These are phyloP conservation scores for Adelges cooleyi DNA, from an alignment of 1,140 invertebrate species.

Conservation along the genomic window DNA sequence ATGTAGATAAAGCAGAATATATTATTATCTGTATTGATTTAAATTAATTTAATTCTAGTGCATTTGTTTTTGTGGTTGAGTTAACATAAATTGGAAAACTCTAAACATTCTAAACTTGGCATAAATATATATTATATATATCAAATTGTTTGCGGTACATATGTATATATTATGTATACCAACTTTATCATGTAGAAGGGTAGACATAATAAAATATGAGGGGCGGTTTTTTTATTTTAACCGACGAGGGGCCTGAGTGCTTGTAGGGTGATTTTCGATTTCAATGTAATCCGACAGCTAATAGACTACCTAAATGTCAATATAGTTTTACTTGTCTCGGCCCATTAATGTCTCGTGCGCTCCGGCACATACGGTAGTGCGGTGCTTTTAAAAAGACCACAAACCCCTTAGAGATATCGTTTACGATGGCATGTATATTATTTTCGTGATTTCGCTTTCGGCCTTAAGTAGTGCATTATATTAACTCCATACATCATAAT, in stretches of 20 bases:
- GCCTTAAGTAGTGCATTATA: no score
- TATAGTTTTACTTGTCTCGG: constrained; percentile 31
- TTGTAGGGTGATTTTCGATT: constrained; percentile 35
- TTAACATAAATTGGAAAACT: no score
- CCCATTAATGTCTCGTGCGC: constrained; percentile 20
- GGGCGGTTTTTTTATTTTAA: constrained; percentile 19
- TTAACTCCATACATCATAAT: no score
- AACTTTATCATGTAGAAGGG: background rate
- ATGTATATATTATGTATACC: constrained; percentile 5
- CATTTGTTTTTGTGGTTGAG: no score
- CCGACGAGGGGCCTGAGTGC: constrained; percentile 15
- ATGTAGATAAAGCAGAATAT: no score
- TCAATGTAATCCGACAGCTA: constrained; percentile 37
- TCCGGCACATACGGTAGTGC: constrained; percentile 20
- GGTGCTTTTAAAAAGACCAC: constrained; percentile 11
- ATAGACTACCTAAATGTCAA: constrained; percentile 35
- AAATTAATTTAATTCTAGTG: no score
- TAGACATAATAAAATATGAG: constrained; percentile 12
- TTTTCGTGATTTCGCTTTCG: constrained; percentile 10
- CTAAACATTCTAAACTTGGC: no score
- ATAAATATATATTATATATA: no score
- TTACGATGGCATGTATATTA: background rate
- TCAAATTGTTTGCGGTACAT: constrained; percentile 10
- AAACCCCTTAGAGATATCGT: constrained; percentile 23
- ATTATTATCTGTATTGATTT: no score